These are phyloP conservation scores for Oreochromis spilurus DNA, from an alignment of 2,113 vertebrate genomes.

Conservation along the genomic window DNA sequence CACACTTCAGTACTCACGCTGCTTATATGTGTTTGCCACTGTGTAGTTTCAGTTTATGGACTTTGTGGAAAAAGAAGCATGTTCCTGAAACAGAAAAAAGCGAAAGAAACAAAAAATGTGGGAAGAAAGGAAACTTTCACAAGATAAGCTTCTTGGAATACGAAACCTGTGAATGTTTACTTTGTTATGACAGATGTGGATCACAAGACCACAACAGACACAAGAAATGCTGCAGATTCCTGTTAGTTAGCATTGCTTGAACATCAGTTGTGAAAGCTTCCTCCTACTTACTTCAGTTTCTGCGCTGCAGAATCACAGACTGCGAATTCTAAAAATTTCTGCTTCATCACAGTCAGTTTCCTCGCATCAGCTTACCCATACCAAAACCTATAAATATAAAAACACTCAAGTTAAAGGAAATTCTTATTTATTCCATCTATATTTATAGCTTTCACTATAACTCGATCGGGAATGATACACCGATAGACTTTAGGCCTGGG, in stretches of 20 bases:
- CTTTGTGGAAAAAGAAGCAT: background rate
- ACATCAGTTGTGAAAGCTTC: slow-evolving; percentile 47
- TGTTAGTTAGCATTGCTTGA: slow-evolving; percentile 21
- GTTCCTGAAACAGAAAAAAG: background rate
- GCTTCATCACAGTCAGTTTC: background rate
- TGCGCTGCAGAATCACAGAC: background rate
- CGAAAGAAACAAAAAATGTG: background rate
- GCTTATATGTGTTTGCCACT: background rate
- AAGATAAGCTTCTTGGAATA: slow-evolving; percentile 42
- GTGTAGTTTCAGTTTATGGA: background rate
- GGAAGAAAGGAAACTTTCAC: slow-evolving; percentile 22
- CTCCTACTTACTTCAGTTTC: slow-evolving; percentile 42
- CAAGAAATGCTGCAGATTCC: slow-evolving; percentile 30
- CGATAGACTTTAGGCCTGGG: background rate
- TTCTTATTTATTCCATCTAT: background rate
- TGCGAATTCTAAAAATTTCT: background rate
- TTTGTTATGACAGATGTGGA: background rate
- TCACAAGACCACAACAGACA: background rate
- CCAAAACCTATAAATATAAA: background rate
- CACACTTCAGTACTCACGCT: background rate
- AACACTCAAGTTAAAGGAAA: background rate
- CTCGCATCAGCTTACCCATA: background rate
- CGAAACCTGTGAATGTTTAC: slow-evolving; percentile 20
- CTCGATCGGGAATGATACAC: background rate
- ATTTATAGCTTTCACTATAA: background rate